Base-by-base conservation (phyloP, 1,140 invertebrate genomes). In the Mya arenaria region DNA sequence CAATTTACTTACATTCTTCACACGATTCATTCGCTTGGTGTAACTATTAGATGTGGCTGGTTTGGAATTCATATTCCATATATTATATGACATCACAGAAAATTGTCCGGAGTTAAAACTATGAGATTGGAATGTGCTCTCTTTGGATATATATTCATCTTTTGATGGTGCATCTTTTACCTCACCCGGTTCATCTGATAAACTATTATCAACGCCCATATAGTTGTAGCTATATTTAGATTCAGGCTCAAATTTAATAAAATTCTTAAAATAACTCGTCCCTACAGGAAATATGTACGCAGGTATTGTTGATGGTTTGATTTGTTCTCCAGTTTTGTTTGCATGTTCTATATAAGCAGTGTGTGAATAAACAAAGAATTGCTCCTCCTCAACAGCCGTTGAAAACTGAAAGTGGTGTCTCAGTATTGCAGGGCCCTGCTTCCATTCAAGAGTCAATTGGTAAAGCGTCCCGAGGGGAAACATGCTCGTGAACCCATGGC, bases 41-140 rank as follows among this genome's bases (percentile, higher is more conserved):
- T 84, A 83, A 25, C 78, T 58, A 56, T 56, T 37, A 10, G 15
- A 15, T 34, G 73, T 77, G 4, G 36, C 60, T 36, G 82, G 58
- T 56, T 60, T 28, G 34, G 84, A 79, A 56, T 84, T 83, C 56
- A 84, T 79, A 41, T 83, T 80, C 84, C 84, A 85, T 30, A 81
- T 80, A 48, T 85, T 85, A 69, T 75, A 85, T 23, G 77, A 56
- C 82, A 85, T 85, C 13, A 85, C 71, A n/a, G n/a, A n/a, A n/a
- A n/a, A n/a, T n/a, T n/a, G n/a, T n/a, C n/a, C n/a, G n/a, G n/a
- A n/a, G n/a, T n/a, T n/a, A n/a, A n/a, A n/a, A n/a, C n/a, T n/a
- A n/a, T n/a, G n/a, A n/a, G n/a, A n/a, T n/a, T n/a, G n/a, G n/a
- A n/a, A n/a, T n/a, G n/a, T n/a, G n/a, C n/a, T n/a, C n/a, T n/a